Evolutionary conservation across 1,140 invertebrate genomes (phyloP).

Genomic region (Heliconius congener): DNA sequence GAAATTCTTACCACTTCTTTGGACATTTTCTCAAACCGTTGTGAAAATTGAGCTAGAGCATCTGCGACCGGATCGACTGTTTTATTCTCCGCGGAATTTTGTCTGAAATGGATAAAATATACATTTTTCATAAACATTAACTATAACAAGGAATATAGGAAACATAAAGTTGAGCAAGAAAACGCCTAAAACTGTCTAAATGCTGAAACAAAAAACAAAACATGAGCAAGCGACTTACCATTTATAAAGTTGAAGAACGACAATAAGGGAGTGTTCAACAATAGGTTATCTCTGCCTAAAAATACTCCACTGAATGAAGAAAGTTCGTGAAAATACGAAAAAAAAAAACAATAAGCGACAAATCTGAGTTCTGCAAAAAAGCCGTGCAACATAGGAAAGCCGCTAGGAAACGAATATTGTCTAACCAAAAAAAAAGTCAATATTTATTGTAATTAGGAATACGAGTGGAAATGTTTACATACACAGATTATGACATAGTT

Average conservation of each 20-base stretch:
- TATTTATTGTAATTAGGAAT: background rate
- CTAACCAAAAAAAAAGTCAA: background rate
- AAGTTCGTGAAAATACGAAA: background rate
- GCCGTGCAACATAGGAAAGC: background rate
- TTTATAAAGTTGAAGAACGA: background rate
- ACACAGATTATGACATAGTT: too few species aligned
- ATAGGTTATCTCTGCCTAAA: background rate
- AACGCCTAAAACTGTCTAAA: background rate
- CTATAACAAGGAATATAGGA: background rate
- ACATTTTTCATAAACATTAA: background rate
- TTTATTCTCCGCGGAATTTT: constrained; percentile 77
- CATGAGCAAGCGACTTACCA: background rate
- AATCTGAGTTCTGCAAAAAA: background rate
- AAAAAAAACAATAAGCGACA: background rate
- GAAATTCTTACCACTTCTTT: constrained; percentile 62
- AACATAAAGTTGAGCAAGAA: background rate
- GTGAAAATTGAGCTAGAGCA: constrained; percentile 62
- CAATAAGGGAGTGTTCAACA: too few species aligned
- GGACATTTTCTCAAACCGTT: constrained; percentile 66
- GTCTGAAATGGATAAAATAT: constrained; percentile 53
- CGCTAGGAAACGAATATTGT: background rate
- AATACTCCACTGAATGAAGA: background rate
- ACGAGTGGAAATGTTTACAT: background rate
- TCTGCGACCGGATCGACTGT: constrained; percentile 53
- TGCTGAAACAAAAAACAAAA: constrained; percentile 7